Base-by-base conservation (phyloP, 2,888 invertebrate genomes). In the Erebia epiphron region DNA sequence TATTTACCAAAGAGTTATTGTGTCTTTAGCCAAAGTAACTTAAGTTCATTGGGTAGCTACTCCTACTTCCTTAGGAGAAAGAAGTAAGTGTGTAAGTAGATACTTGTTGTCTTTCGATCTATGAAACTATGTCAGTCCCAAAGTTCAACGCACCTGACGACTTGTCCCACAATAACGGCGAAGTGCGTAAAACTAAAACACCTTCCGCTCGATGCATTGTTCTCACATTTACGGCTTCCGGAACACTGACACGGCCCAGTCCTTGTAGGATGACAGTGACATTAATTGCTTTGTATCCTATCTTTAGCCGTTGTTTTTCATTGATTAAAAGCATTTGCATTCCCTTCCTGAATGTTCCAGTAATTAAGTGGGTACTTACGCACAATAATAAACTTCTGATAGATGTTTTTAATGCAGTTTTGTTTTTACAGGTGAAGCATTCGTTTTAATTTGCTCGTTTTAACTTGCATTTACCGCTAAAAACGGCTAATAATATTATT, bases 161-260 rank as follows among this genome's bases (percentile, higher is more conserved):
- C 52, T 54, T 64, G 64, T 54, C 52, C 16, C 41, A 54, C 54
- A 64, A 41, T 64, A 64, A 64, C 64, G 64, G 69, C 67, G 60
- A 73, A 71, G 67, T 69, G 71, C 69, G 69, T 69, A 68, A 73
- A 67, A 60, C 64, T 54, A 16, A 52, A 49, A 69, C 69, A 69
- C 61, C 72, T 70, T 70, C 72, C 69, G 74, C 66, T 14, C 43
- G 65, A 70, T 46, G 50, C 68, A 74, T 74, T 74, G 74, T 74
- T 72, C 69, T 69, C 54, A 54, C 67, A 73, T 72, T 68, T 72
- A 74, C 65, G 57, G 54, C 68, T 72, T 74, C 74, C 74, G 69
- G 61, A 58, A 41, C 61, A 16, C 61, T 71, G 64, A 68, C 58
- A 68, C 58, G 73, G 60, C 50, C 58, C 67, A 65, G 57, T 61